phyloP scores from a whole-genome alignment of 1,140 invertebrate genomes.

The Dinoponera quadriceps region DNA sequence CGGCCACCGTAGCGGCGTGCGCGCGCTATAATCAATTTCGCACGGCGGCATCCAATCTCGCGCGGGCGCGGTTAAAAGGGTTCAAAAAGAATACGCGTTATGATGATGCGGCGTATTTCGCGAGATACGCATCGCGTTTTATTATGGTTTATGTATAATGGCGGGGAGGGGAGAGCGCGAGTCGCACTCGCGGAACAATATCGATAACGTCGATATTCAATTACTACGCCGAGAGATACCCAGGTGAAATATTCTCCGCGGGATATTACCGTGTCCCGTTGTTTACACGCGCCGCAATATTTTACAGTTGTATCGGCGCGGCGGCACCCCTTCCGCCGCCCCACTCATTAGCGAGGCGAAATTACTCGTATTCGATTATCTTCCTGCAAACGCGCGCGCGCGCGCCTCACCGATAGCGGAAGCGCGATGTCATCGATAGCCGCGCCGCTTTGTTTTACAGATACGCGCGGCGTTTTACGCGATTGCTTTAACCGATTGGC shows the following conservation, averaged over 20 bases:
- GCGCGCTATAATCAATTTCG: too few species aligned
- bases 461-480: background rate
- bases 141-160: slow-evolving; percentile 33
- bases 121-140: slow-evolving; percentile 16
- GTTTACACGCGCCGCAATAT: slow-evolving; percentile 40
- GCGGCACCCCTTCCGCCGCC: background rate
- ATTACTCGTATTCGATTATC: slow-evolving; percentile 46
- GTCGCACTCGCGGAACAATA: slow-evolving; percentile 15
- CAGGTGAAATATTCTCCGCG: slow-evolving; percentile 23
- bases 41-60: too few species aligned
- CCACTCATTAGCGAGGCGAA: slow-evolving; percentile 31
- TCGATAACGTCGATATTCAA: slow-evolving; percentile 44
- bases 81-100: too few species aligned
- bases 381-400: background rate
- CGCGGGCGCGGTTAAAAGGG: too few species aligned
- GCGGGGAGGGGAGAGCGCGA: background rate
- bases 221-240: slow-evolving; percentile 22
- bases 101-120: too few species aligned
- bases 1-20: background rate
- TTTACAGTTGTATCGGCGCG: background rate
- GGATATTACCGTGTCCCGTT: slow-evolving; percentile 29
- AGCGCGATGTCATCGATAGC: slow-evolving; percentile 6
- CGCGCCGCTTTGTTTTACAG: slow-evolving; percentile 3
- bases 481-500: slow-evolving; percentile 60
- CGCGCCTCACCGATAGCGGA: background rate